phyloP scores from a whole-genome alignment of 2,113 vertebrate species.

The Zosterops borbonicus region DNA sequence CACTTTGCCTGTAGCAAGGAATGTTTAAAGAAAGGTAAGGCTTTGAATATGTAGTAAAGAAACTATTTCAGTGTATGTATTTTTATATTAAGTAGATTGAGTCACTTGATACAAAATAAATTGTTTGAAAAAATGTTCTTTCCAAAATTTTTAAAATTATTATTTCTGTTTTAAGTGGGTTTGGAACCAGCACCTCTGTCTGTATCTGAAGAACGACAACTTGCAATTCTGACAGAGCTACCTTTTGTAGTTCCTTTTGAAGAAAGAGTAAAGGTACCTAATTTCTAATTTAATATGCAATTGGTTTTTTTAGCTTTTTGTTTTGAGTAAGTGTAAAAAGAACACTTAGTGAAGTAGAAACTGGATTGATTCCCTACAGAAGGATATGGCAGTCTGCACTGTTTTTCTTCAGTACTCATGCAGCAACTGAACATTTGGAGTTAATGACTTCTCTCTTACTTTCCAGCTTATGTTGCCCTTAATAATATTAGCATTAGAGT shows the following conservation, averaged over 20 bases:
- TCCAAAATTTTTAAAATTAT: neutral
- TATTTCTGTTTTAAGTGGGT: slow-evolving; percentile 81
- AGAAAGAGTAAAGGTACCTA: slow-evolving; percentile 95
- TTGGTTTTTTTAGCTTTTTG: neutral
- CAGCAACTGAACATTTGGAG: neutral
- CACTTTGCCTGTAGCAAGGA: neutral
- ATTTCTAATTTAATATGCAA: neutral
- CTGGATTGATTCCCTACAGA: neutral
- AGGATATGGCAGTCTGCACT: neutral
- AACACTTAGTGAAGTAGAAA: neutral
- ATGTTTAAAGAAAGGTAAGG: slow-evolving; percentile 14
- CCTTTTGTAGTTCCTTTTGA: slow-evolving; percentile 98
- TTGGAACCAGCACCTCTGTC: slow-evolving; percentile 91
- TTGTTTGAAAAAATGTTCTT: neutral
- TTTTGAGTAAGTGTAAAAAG: neutral
- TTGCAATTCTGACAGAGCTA: slow-evolving; percentile 95
- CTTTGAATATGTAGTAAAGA: neutral
- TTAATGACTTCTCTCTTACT: neutral
- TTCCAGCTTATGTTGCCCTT: neutral
- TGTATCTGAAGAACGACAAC: slow-evolving; percentile 93
- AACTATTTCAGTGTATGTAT: neutral
- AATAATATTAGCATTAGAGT: neutral
- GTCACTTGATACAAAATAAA: neutral
- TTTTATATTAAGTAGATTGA: neutral
- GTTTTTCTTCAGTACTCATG: neutral